These are phyloP conservation scores for Schrankia costaestrigalis DNA, from an alignment of 2,888 invertebrate genomes.

Conservation along the genomic window DNA sequence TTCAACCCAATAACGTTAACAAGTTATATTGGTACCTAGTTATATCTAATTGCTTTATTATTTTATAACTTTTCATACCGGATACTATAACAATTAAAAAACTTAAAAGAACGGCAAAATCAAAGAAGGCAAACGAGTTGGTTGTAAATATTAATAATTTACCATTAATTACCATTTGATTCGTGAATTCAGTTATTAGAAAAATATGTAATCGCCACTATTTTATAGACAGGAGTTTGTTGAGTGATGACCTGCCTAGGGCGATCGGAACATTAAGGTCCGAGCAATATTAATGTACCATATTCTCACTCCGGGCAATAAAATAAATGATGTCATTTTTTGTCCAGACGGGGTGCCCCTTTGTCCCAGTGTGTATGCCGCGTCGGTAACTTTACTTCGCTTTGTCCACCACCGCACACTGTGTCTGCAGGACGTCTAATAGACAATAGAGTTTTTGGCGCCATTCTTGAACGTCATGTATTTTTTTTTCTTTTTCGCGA, in stretches of 20 bases:
- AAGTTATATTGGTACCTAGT: too few species aligned
- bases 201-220: constrained; percentile 22
- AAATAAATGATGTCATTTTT: constrained; percentile 81
- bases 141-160: constrained; percentile 20
- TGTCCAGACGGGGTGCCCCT: constrained; percentile 67
- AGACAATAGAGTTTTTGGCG: constrained; percentile 75
- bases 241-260: constrained; percentile 67
- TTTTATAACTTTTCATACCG: constrained; percentile 18
- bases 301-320: constrained; percentile 77
- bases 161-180: constrained; percentile 17
- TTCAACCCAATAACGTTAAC: too few species aligned
- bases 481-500: constrained; percentile 54
- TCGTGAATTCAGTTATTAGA: constrained; percentile 17
- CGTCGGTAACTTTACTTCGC: constrained; percentile 58
- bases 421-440: constrained; percentile 64
- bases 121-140: constrained; percentile 13
- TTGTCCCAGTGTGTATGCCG: constrained; percentile 62
- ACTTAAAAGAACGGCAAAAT: constrained; percentile 10
- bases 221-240: constrained; percentile 33
- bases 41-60: constrained; percentile 17
- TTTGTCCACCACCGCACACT: constrained; percentile 55
- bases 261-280: constrained; percentile 72
- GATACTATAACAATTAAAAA: constrained; percentile 10
- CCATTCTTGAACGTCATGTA: constrained; percentile 62
- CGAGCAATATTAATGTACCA: constrained; percentile 74